Base-by-base conservation (phyloP, 2,797 vertebrate species). In the Tadarida brasiliensis region DNA sequence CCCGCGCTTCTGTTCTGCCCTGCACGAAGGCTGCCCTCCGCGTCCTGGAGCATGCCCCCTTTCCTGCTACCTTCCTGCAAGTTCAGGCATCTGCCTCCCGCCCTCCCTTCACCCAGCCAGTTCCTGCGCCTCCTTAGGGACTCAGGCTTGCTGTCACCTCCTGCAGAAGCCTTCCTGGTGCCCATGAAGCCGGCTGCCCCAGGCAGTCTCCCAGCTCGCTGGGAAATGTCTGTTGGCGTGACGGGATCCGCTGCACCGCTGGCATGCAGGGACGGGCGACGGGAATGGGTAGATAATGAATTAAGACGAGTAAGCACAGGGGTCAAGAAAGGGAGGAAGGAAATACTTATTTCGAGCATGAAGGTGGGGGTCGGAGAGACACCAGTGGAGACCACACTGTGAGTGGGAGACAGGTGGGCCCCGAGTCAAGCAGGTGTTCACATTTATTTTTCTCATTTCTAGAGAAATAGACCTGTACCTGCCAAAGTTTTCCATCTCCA, bases 401-500 rank as follows among this genome's bases (percentile, higher is more conserved):
- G 10, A 47, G 5, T 2, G 4, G 33, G 26, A n/a, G 39, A 57
- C 14, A 47, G 22, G 10, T 0, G 4, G 5, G 1, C 7, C 2
- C 5, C 0, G 3, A 51, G 39, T 8, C 10, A 2, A 19, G n/a
- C n/a, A n/a, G n/a, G n/a, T n/a, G n/a, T n/a, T n/a, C n/a, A n/a
- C n/a, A 5, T 10, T 15, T 7, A 7, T 20, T 26, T 44, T 44
- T 56, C 39, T 20, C 16, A 4, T 68, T 59, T 51, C 44, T 24
- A 97, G 92, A 3, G 2, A 51, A 51, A 76, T 87, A 2, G 3
- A 67, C 1, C 57, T 97, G 47, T 30, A 7, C 7, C 30, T 98
- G 44, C 97, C 97, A 2, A 97, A 87, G 85, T 97, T 98, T 44
- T 95, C 96, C 44, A 56, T 97, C 70, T 94, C 88, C 1, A 11